phyloP scores from a whole-genome alignment of 2,113 vertebrate species.

The Rhinolophus ferrumequinum region DNA sequence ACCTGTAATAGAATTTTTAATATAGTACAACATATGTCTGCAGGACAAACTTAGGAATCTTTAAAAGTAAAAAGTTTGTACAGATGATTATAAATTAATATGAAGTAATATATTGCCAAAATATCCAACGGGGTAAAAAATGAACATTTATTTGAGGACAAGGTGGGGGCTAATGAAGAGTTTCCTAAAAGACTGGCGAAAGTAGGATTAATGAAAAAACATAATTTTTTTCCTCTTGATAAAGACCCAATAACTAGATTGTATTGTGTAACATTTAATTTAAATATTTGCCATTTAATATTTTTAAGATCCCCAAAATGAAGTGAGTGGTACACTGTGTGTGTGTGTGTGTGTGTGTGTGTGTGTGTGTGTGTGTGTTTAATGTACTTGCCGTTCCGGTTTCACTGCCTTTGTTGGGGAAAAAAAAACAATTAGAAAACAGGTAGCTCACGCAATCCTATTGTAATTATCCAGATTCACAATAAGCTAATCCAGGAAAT shows the following conservation, averaged over 20 bases:
- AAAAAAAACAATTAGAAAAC: background rate
- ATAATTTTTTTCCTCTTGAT: background rate
- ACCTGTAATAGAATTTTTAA: background rate
- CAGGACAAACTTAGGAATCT: background rate
- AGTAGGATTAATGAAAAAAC: background rate
- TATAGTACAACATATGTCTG: background rate
- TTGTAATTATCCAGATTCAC: conserved; percentile 40
- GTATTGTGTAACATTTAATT: background rate
- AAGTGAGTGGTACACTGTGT: background rate
- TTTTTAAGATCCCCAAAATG: background rate
- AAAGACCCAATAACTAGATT: background rate
- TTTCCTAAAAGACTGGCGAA: background rate
- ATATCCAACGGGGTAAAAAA: background rate
- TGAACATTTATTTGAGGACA: background rate
- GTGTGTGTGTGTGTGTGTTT: background rate
- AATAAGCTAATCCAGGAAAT: background rate
- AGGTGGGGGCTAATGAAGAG: background rate
- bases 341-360: too few species aligned
- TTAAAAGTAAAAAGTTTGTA: background rate
- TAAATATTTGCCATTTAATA: background rate
- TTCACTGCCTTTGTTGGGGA: conserved; percentile 10
- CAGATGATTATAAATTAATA: background rate
- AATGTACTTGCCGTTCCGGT: background rate
- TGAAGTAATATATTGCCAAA: background rate
- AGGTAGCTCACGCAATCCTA: background rate